Base-by-base conservation (phyloP, 2,797 vertebrate genomes). In the Acipenser oxyrinchus region DNA sequence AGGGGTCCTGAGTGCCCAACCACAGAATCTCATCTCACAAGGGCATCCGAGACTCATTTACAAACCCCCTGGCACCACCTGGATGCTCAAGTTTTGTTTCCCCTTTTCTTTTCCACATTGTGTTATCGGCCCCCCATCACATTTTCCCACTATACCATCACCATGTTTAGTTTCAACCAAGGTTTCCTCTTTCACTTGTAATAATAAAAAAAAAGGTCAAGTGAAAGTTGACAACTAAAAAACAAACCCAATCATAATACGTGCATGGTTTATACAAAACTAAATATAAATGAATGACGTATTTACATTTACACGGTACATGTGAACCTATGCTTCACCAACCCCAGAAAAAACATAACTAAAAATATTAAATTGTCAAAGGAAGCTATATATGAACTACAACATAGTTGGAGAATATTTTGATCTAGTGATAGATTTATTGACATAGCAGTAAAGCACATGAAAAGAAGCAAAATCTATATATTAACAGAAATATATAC, bases 21-120 rank as follows among this genome's bases (percentile, higher is more conserved):
- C 73, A 77, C 0, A 18, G 74, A 82, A 84, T 71, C 81, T 80
- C 76, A 79, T 73, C 18, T 78, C 68, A 80, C 70, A 74, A 77
- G 69, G 74, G 23, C 23, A 77, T 74, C 72, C 11, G 55, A 11
- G 13, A n/a, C 55, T 6, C 5, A 18, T 13, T 12, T 7, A 11
- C 55, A n/a, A 12, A n/a, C 12, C 6, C 10, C 55, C 6, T 6
- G 12, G 55, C 13, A 11, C 55, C 12, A 10, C 55, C 55, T 13
- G 13, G 12, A 13, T 12, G 55, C 55, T 12, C 23, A 13, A 58
- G 2, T 10, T 13, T 11, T n/a, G 12, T 13, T 58, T 58, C 55
- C 55, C 13, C 55, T 58, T 58, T 13, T 58, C 9, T 6, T 11
- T 58, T 6, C 55, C 55, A 6, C 12, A 6, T 6, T 58, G 12